Evolutionary conservation across 2,797 vertebrate genomes (phyloP).

Genomic region (Eidolon dupreanum): DNA sequence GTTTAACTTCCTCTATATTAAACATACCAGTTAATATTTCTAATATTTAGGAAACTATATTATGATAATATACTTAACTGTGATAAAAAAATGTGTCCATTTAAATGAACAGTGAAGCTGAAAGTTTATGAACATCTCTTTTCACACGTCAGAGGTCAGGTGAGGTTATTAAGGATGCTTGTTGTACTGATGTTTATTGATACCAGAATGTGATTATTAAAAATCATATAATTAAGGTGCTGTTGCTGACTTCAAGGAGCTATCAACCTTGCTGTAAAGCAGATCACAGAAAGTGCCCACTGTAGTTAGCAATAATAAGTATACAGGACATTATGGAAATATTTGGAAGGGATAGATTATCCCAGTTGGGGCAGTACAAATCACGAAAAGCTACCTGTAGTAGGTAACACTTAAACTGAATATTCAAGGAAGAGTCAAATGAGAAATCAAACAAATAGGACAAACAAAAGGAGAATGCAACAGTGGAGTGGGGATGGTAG

Average conservation of each 20-base stretch:
- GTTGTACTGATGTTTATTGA: background rate
- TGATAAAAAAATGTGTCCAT: background rate
- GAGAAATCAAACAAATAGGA: background rate
- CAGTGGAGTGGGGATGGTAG: fast-evolving
- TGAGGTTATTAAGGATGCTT: background rate
- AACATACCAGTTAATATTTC: background rate
- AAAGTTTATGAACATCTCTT: background rate
- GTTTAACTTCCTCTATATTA: background rate
- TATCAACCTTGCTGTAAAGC: background rate
- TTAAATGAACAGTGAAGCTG: background rate
- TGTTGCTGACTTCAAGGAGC: background rate
- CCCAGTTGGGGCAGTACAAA: background rate
- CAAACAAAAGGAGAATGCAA: background rate
- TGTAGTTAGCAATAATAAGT: background rate
- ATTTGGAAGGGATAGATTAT: background rate
- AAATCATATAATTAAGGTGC: background rate
- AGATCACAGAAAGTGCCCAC: background rate
- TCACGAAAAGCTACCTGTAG: background rate
- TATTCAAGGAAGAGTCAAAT: background rate
- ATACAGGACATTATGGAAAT: background rate
- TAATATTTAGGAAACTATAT: background rate
- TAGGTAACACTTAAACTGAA: background rate
- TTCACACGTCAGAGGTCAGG: background rate
- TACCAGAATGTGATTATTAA: background rate
- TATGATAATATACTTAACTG: background rate